Evolutionary conservation across 1,140 invertebrate genomes (phyloP).

Genomic region (Himalopsyche phryganea): DNA sequence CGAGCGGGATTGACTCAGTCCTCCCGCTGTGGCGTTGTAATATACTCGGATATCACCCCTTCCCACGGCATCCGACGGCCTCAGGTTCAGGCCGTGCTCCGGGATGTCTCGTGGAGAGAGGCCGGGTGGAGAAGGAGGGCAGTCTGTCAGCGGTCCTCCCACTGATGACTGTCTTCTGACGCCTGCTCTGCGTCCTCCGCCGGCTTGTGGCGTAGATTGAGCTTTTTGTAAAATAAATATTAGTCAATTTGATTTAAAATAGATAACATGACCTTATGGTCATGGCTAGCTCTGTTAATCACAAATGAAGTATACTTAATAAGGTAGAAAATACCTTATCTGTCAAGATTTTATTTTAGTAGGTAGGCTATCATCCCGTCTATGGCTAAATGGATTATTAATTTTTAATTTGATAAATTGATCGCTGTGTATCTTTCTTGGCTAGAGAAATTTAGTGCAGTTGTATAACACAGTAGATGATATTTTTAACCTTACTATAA

Average conservation of each 20-base stretch:
- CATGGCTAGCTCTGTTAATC: too few species aligned
- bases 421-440: too few species aligned
- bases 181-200: constrained; percentile 49
- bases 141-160: constrained; percentile 50
- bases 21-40: constrained; percentile 28
- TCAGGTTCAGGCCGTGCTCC: constrained; percentile 27
- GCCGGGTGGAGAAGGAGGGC: constrained; percentile 38
- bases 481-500: too few species aligned
- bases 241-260: background rate
- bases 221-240: constrained; percentile 35
- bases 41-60: constrained; percentile 44
- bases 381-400: too few species aligned
- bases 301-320: too few species aligned
- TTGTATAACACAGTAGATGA: too few species aligned
- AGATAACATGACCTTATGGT: too few species aligned
- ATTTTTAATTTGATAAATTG: too few species aligned
- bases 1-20: constrained; percentile 42
- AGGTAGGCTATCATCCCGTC: too few species aligned
- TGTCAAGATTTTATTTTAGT: too few species aligned
- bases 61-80: constrained; percentile 44
- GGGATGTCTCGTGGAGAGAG: constrained; percentile 39
- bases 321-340: too few species aligned
- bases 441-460: too few species aligned
- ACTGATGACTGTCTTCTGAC: constrained; percentile 59
- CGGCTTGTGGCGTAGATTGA: constrained; percentile 56